Base-by-base conservation (phyloP, 2,888 invertebrate species). In the Eristalinus aeneus region DNA sequence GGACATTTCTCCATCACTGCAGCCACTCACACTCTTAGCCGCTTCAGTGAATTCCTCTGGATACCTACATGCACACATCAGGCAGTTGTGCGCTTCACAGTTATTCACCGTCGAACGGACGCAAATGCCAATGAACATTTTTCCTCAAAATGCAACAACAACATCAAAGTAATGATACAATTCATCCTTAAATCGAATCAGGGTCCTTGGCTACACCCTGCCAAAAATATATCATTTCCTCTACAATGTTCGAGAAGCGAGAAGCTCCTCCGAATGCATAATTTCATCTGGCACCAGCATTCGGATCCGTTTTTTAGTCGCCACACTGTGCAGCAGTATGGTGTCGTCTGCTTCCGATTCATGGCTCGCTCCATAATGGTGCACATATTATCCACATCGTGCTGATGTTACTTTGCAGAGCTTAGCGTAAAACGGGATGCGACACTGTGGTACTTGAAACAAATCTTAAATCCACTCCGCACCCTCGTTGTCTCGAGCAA, bases 371-470 rank as follows among this genome's bases (percentile, higher is more conserved):
- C 54, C 74, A 77, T 71, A 82, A 82, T 73, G 36, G 56, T 61
- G 23, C 77, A 65, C 39, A 76, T 73, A 71, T 81, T 86, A 81
- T 64, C 68, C 54, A 39, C 54, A 60, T 65, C 60, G 69, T 73
- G 64, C 36, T 86, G 69, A 23, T 78, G 67, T 86, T 68, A 77
- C 73, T 67, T 73, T 69, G 82, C 82, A 82, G 56, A 69, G 77
- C 77, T 82, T 71, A 61, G 73, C 77, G 73, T 69, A 34, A 68
- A 86, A 82, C 78, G 74, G 74, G 77, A 86, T 86, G 86, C 82
- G 82, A 74, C 86, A 86, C 69, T 81, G 77, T 82, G 54, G 81
- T 74, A 74, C 86, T 86, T 86, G 78, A 86, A 86, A 86, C 81
- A 86, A 82, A 74, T 82, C 73, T 77, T 78, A 67, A 78, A 74